Evolutionary conservation across 2,888 invertebrate species (phyloP).

Genomic region (Pyrrhosoma nymphula): DNA sequence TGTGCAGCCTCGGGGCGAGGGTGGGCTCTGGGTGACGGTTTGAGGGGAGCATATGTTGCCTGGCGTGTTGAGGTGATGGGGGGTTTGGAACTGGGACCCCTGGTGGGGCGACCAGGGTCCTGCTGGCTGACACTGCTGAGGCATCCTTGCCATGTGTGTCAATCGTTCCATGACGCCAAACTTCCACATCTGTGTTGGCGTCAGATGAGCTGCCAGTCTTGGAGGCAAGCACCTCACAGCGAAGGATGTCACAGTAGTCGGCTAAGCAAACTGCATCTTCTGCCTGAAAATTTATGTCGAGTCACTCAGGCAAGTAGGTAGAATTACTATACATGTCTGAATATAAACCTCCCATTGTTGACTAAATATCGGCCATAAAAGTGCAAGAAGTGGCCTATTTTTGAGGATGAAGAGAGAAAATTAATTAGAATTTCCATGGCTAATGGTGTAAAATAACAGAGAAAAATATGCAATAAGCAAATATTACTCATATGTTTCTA

Average conservation of each 20-base stretch:
- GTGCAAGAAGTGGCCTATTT: too few species aligned
- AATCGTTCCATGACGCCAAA: conserved; percentile 85
- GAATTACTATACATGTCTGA: too few species aligned
- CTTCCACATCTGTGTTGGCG: conserved; percentile 88
- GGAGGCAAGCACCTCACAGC: conserved; percentile 90
- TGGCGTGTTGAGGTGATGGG: conserved; percentile 50
- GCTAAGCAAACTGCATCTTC: conserved; percentile 96
- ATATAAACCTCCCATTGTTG: too few species aligned
- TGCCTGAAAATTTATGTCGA: conserved; percentile 81
- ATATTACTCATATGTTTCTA: too few species aligned
- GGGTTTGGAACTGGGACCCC: conserved; percentile 13
- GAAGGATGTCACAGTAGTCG: conserved; percentile 97
- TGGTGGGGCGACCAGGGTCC: conserved; percentile 39
- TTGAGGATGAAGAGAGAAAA: too few species aligned
- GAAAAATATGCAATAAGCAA: too few species aligned
- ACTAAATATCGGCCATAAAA: too few species aligned
- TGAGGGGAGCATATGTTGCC: conserved; percentile 27
- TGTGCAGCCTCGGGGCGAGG: conserved; percentile 30
- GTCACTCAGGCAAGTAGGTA: background rate
- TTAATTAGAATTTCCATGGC: too few species aligned
- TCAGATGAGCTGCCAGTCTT: conserved; percentile 81
- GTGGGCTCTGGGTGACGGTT: conserved; percentile 44
- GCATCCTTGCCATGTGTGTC: conserved; percentile 51
- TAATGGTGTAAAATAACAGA: too few species aligned
- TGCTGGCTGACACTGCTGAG: background rate